Evolutionary conservation across 2,888 invertebrate genomes (phyloP), one percentile per base, ranked within the genome.

Genomic region (Coelopa pilipes): DNA sequence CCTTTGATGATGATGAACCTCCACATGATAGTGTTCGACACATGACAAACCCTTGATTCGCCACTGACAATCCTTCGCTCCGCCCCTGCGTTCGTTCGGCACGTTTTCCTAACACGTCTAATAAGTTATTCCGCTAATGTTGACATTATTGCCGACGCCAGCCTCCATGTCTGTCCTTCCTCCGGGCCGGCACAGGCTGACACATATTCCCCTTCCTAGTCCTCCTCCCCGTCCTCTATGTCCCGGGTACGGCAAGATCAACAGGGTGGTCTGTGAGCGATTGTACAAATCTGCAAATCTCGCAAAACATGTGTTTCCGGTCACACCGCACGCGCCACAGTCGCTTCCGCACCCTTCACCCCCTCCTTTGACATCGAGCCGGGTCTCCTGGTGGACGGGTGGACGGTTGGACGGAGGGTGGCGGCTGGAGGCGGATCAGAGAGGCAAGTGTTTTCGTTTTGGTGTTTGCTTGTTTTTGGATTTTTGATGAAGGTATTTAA

Each of bases 301-400:
- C 72, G 72, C 82, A 82, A 86, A 86, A 85, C 87, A 87, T 87
- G 87, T 87, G 87, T 84, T 87, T 81, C 81, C 80, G 84, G 85
- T 87, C 87, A 86, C 87, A 87, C 82, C 82, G 80, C 81, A 79
- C 79, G 78, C 77, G 79, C 78, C 78, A 70, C 74, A 69, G 49
- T 71, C 59, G 53, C 53, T 7, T n/a, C 13, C 15, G 53, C 53
- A 15, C 53, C 13, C 53, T 9, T 53, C 53, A 9, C 10, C 5
- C 34, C 34, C 34, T 34, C 34, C 34, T 7, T 34, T 9, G 53
- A 53, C 10, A 13, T 5, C 15, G 15, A 2, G 53, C 13, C 13
- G 53, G 53, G 53, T 9, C 15, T 53, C 53, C 53, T 53, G 34
- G 34, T 53, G 53, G 53, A 53, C 53, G 3, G 4, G 60, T 17